phyloP scores from a whole-genome alignment of 2,797 vertebrate genomes.

The Galago senegalensis region DNA sequence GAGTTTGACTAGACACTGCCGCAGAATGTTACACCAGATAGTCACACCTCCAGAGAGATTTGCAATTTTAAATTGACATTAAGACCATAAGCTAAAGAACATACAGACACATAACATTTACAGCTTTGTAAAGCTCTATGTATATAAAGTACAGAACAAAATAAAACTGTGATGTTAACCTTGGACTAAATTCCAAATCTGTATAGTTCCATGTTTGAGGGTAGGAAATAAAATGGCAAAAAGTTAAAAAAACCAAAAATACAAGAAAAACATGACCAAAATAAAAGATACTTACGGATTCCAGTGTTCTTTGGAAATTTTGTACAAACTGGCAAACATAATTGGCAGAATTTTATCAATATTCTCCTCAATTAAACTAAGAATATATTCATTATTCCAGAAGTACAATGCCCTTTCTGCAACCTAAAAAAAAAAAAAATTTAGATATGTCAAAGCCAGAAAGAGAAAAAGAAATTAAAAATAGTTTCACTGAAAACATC shows the following conservation, averaged over 20 bases:
- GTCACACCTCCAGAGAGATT: not conserved
- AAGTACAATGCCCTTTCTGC: constrained; percentile 98
- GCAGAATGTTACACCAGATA: not conserved
- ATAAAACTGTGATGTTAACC: not conserved
- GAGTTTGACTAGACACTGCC: not conserved
- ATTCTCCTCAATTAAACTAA: constrained; percentile 99
- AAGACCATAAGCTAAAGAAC: not conserved
- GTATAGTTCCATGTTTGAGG: not conserved
- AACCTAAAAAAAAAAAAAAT: constrained; percentile 92
- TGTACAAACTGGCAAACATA: constrained; percentile 98
- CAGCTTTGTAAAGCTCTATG: not conserved
- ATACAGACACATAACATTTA: not conserved
- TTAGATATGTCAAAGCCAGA: constrained; percentile 69
- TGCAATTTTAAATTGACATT: not conserved
- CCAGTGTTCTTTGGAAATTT: constrained; percentile 99
- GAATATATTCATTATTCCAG: constrained; percentile 99
- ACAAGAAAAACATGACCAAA: not conserved
- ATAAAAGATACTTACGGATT: constrained; percentile 94
- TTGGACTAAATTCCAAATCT: not conserved
- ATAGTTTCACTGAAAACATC: not conserved
- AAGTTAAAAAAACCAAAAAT: not conserved
- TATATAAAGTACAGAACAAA: not conserved
- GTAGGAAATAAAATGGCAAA: constrained; percentile 39
- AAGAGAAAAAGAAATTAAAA: not conserved
- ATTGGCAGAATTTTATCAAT: constrained; percentile 97